Evolutionary conservation across 2,888 invertebrate genomes (phyloP).

Genomic region (Halictus quadricinctus): DNA sequence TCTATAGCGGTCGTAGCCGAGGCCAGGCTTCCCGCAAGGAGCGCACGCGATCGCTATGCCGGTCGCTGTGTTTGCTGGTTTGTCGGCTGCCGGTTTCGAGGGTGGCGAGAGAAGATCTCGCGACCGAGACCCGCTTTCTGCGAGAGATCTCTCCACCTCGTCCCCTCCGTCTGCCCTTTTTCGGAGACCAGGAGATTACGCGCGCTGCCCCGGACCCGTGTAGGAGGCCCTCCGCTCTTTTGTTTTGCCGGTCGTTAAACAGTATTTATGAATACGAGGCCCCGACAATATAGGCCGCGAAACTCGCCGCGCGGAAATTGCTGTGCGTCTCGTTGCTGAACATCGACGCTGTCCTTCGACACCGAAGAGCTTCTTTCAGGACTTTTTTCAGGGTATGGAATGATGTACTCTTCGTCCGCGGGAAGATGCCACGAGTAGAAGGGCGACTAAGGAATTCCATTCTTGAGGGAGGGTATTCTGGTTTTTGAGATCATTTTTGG

Average conservation of each 20-base stretch:
- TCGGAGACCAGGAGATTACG: constrained; percentile 8
- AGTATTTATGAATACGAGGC: background rate
- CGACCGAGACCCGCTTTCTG: constrained; percentile 29
- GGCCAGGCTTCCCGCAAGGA: constrained; percentile 30
- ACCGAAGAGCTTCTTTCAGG: background rate
- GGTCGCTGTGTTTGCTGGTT: background rate
- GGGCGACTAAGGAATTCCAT: too few species aligned
- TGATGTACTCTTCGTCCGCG: background rate
- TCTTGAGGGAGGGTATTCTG: too few species aligned
- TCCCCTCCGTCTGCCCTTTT: constrained; percentile 17
- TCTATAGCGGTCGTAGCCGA: constrained; percentile 21
- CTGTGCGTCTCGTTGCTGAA: background rate
- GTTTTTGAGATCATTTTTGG: too few species aligned
- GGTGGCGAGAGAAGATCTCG: constrained; percentile 10
- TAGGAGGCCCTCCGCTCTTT: background rate
- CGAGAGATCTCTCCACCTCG: background rate
- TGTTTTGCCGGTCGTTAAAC: constrained; percentile 12
- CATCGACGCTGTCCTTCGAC: background rate
- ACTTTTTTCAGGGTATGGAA: background rate
- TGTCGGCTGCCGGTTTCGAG: constrained; percentile 19
- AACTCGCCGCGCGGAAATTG: background rate
- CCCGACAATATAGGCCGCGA: background rate
- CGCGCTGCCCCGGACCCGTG: background rate
- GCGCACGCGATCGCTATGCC: constrained; percentile 20
- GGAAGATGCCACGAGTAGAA: background rate